These are phyloP conservation scores for Rafetus swinhoei DNA, from an alignment of 2,113 vertebrate genomes.

Conservation along the genomic window DNA sequence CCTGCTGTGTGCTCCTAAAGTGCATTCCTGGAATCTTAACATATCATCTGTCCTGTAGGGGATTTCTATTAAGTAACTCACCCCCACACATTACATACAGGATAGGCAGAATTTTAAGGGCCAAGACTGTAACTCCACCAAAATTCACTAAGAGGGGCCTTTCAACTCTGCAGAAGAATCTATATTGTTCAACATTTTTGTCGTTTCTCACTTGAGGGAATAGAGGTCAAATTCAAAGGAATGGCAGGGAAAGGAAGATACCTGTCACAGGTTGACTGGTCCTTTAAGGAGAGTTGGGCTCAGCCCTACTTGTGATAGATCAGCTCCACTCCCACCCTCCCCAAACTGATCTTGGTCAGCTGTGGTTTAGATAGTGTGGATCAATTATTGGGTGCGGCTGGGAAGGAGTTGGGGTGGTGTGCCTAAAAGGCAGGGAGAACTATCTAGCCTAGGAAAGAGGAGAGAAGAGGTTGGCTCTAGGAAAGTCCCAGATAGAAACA, in stretches of 20 bases:
- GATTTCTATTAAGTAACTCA: conserved; percentile 24
- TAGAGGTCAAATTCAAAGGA: neutral
- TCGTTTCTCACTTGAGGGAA: neutral
- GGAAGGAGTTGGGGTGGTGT: neutral
- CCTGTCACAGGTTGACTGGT: neutral
- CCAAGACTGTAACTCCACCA: neutral
- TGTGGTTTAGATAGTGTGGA: neutral
- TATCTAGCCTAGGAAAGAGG: no score
- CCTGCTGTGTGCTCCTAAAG: conserved; percentile 53
- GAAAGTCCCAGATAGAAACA: no score
- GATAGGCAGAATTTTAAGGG: conserved; percentile 15
- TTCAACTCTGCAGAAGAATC: neutral
- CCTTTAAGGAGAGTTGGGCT: neutral
- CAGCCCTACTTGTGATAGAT: neutral
- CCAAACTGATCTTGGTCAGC: neutral
- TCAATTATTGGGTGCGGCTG: neutral
- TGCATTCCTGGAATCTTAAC: conserved; percentile 21
- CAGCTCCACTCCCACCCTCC: neutral
- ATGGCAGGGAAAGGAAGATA: neutral
- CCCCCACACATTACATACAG: neutral
- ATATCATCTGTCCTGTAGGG: conserved; percentile 57
- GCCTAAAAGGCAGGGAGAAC: neutral
- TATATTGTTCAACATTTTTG: neutral
- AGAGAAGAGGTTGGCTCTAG: no score
- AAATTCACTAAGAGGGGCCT: neutral